These are phyloP conservation scores for Sipha flava DNA, from an alignment of 1,140 invertebrate genomes.

Conservation along the genomic window DNA sequence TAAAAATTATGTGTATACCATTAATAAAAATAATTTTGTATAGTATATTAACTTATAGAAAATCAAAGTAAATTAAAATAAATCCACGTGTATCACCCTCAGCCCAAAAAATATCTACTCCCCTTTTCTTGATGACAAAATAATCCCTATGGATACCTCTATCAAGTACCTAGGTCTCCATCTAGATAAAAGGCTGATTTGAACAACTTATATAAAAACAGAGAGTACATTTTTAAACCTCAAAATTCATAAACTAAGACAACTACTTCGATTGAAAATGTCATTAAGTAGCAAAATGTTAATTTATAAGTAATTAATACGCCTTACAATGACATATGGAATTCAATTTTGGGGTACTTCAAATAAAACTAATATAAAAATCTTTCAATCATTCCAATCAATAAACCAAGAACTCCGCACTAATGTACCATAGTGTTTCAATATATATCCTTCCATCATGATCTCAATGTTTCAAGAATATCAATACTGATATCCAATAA, in stretches of 20 bases:
- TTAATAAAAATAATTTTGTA: no score
- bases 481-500: no score
- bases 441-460: neutral
- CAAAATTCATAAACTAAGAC: neutral
- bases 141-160: neutral
- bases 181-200: no score
- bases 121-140: no score
- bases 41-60: no score
- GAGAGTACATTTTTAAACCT: neutral
- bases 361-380: neutral
- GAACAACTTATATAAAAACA: neutral
- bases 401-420: neutral
- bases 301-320: neutral
- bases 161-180: neutral
- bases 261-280: neutral
- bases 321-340: neutral
- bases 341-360: neutral
- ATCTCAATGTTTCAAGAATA: no score
- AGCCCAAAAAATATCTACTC: no score
- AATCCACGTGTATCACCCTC: no score
- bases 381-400: neutral
- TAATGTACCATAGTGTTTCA: neutral
- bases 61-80: no score
- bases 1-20: no score
- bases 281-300: neutral